A percentile compares a stretch with the other conserved stretches of the same genome.
phyloP scores from a whole-genome alignment of 1,140 invertebrate genomes.

The Uloborus diversus region DNA sequence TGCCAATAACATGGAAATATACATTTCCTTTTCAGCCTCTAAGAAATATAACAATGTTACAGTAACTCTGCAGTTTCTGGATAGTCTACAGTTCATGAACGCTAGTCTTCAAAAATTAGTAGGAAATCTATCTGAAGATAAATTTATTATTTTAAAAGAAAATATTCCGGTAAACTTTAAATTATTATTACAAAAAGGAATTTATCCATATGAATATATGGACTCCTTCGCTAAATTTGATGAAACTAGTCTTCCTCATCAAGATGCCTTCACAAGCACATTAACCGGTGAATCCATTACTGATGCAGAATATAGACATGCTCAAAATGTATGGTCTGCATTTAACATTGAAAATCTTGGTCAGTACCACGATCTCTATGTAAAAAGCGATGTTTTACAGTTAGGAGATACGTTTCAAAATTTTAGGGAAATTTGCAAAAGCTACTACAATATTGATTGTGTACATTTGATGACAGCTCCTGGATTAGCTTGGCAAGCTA shows the following conservation, averaged over 20 bases:
- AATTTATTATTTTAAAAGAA: not conserved
- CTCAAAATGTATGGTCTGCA: not conserved
- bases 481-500: not conserved
- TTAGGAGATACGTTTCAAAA: not conserved
- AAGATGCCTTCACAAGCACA: not conserved
- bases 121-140: not conserved
- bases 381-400: not conserved
- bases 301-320: not conserved
- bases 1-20: not conserved
- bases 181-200: not conserved
- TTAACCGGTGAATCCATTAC: not conserved
- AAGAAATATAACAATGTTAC: not conserved
- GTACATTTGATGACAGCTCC: not conserved
- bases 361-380: not conserved
- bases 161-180: not conserved
- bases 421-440: not conserved
- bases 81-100: not conserved
- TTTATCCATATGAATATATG: not conserved
- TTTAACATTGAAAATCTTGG: not conserved
- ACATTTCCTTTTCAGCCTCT: not conserved
- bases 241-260: not conserved
- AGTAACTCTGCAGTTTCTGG: not conserved
- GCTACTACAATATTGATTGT: not conserved
- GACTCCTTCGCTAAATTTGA: not conserved
- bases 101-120: not conserved